Conservation (phyloP, 2,113 vertebrate genomes). For the Catharus fuscescens region DNA sequence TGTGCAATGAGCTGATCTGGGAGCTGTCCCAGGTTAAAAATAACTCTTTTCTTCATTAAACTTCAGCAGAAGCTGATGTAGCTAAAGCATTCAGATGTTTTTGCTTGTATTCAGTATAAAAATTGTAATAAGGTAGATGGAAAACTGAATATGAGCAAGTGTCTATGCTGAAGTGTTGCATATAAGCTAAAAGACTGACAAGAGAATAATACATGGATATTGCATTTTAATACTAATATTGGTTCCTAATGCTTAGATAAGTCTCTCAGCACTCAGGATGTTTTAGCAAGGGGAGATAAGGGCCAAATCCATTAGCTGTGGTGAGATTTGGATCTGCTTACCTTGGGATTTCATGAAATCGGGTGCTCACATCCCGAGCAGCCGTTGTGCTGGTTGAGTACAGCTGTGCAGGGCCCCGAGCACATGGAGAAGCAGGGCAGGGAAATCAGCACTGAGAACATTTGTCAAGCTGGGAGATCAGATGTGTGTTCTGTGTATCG, state of each 20-base stretch:
- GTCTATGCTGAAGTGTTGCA: neutral
- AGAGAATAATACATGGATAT: constrained; percentile 37
- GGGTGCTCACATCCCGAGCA: neutral
- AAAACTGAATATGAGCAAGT: neutral
- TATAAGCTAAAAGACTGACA: constrained; percentile 20
- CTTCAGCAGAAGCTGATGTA: neutral
- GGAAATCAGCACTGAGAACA: neutral
- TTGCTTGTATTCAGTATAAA: neutral
- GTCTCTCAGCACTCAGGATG: constrained; percentile 12
- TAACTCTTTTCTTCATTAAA: neutral
- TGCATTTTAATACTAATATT: constrained; percentile 44
- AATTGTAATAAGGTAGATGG: neutral
- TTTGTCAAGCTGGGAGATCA: neutral
- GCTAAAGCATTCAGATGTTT: neutral
- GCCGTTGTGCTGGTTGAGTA: neutral
- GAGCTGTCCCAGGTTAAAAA: constrained; percentile 2
- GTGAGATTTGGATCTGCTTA: constrained; percentile 58
- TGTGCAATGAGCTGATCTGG: neutral
- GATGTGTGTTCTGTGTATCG: neutral
- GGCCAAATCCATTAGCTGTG: constrained; percentile 47
- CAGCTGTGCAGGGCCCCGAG: neutral
- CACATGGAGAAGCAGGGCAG: accelerated
- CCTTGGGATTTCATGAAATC: constrained; percentile 33
- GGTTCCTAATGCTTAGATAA: constrained; percentile 44
- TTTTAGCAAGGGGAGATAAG: constrained; percentile 48